Conservation (phyloP, 2,113 vertebrate species). For the Pterocles orientalis region DNA sequence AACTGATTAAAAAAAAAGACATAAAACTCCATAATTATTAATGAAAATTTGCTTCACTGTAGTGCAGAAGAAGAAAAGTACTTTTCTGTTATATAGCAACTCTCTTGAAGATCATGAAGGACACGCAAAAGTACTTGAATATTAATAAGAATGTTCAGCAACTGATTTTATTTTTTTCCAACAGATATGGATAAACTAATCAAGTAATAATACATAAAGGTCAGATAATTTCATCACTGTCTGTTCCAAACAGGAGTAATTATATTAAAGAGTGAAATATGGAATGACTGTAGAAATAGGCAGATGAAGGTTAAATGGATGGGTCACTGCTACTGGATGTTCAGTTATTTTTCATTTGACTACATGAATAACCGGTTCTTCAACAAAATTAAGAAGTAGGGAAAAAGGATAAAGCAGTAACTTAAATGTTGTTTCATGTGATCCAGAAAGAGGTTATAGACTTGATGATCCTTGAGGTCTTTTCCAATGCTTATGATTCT, state of each 20-base stretch:
- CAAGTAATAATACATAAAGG: constrained; percentile 49
- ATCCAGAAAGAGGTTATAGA: not conserved
- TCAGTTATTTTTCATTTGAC: constrained; percentile 4
- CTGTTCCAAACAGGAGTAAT: constrained; percentile 49
- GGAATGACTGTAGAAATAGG: not conserved
- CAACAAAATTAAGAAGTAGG: not conserved
- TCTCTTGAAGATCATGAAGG: not conserved
- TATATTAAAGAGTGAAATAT: constrained; percentile 43
- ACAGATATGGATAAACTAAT: constrained; percentile 32
- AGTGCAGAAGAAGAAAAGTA: not conserved
- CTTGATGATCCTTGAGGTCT: too few species aligned
- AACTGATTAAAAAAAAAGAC: not conserved
- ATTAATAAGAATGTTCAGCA: not conserved
- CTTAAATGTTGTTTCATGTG: not conserved
- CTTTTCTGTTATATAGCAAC: not conserved
- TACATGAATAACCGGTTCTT: not conserved
- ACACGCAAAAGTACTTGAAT: not conserved
- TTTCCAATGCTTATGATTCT: too few species aligned
- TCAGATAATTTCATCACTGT: constrained; percentile 64
- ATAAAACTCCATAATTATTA: not conserved
- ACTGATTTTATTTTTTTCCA: constrained; percentile 27
- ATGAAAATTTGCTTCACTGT: not conserved
- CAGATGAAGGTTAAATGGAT: constrained; percentile 41
- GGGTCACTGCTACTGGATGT: constrained; percentile 12
- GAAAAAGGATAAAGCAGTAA: not conserved